These are phyloP conservation scores for Epinephelus lanceolatus DNA, from an alignment of 2,113 vertebrate genomes.

Conservation along the genomic window DNA sequence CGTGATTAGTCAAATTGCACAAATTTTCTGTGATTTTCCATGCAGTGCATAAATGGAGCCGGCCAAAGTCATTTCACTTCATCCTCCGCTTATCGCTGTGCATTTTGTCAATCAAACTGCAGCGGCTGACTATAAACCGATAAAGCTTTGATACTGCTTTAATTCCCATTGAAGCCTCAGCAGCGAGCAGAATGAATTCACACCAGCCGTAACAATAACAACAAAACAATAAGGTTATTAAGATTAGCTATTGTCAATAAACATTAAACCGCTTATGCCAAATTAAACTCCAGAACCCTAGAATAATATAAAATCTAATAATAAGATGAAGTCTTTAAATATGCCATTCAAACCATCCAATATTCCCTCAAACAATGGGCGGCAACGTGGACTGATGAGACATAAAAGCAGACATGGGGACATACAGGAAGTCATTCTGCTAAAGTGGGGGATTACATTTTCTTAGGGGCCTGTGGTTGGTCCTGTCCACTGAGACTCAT, in stretches of 20 bases:
- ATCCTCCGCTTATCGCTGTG: constrained; percentile 55
- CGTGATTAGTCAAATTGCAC: constrained; percentile 79
- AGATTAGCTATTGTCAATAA: constrained; percentile 52
- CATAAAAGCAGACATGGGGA: constrained; percentile 50
- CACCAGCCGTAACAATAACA: constrained; percentile 44
- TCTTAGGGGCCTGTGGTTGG: constrained; percentile 69
- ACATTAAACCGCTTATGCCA: constrained; percentile 59
- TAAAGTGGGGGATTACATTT: constrained; percentile 73
- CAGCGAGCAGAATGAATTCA: constrained; percentile 35
- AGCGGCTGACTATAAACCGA: constrained; percentile 51
- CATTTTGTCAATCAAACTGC: constrained; percentile 73
- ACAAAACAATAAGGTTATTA: constrained; percentile 52
- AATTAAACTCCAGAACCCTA: constrained; percentile 54
- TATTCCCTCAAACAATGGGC: constrained; percentile 27
- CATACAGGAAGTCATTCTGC: constrained; percentile 66
- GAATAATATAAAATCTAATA: constrained; percentile 40
- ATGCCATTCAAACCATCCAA: constrained; percentile 11
- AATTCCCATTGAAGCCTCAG: constrained; percentile 30
- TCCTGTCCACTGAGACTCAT: constrained; percentile 73
- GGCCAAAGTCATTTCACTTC: constrained; percentile 66
- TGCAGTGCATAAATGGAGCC: constrained; percentile 63
- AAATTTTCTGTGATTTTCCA: constrained; percentile 76
- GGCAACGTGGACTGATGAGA: not conserved
- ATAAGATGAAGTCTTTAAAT: constrained; percentile 23
- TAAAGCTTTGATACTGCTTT: constrained; percentile 47